A percentile compares a stretch with the other conserved stretches of the same genome.
phyloP scores from a whole-genome alignment of 2,888 invertebrate species.

The Omphaloscelis lunosa region DNA sequence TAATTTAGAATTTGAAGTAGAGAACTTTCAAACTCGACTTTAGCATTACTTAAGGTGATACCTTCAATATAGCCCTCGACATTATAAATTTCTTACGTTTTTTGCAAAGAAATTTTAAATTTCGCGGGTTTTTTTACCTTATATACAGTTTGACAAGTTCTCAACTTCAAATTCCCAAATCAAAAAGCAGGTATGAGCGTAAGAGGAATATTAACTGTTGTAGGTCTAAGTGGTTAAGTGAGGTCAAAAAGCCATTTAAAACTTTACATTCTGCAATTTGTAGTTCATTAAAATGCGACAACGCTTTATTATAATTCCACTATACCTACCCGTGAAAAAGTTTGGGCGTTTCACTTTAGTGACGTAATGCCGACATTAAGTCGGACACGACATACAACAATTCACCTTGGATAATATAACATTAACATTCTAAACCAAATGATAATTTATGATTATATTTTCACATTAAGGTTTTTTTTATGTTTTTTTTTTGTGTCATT shows the following conservation, averaged over 20 bases:
- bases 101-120: background rate
- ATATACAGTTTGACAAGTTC: background rate
- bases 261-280: constrained; percentile 6
- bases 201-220: too few species aligned
- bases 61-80: background rate
- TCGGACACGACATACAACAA: constrained; percentile 61
- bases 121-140: too few species aligned
- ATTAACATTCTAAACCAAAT: constrained; percentile 51
- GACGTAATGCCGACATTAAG: constrained; percentile 57
- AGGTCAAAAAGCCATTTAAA: background rate
- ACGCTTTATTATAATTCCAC: constrained; percentile 47
- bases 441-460: constrained; percentile 55
- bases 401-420: constrained; percentile 61
- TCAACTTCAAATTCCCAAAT: background rate
- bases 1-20: background rate
- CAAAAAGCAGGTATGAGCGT: background rate
- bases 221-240: background rate
- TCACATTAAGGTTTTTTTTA: constrained; percentile 35
- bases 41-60: background rate
- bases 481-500: constrained; percentile 10
- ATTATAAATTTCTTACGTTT: background rate
- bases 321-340: constrained; percentile 51
- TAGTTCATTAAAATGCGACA: constrained; percentile 28
- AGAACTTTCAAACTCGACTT: background rate
- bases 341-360: constrained; percentile 58